Conservation (phyloP, 2,113 vertebrate species). For the Boleophthalmus pectinirostris region DNA sequence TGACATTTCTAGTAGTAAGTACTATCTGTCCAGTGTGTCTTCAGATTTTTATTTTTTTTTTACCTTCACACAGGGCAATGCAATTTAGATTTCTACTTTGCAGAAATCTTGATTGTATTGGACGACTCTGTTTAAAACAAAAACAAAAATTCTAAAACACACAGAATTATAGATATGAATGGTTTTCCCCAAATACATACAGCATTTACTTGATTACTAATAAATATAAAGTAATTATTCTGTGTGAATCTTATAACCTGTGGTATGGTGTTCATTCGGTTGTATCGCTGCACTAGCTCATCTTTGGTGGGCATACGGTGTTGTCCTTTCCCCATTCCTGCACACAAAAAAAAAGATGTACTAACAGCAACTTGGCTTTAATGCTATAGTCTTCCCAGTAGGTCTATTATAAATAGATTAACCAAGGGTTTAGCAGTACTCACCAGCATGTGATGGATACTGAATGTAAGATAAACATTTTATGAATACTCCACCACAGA, state of each 20-base stretch:
- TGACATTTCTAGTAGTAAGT: neutral
- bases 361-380: constrained; percentile 27
- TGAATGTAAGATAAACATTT: neutral
- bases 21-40: neutral
- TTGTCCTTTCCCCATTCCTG: constrained; percentile 99
- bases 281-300: constrained; percentile 96
- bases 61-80: constrained; percentile 99
- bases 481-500: neutral
- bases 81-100: constrained; percentile 99
- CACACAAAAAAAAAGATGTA: constrained; percentile 26
- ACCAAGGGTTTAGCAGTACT: constrained; percentile 13
- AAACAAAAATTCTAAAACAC: neutral
- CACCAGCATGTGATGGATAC: constrained; percentile 12
- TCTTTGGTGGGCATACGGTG: constrained; percentile 99
- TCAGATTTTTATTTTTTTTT: constrained; percentile 22
- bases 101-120: constrained; percentile 96
- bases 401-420: constrained; percentile 8
- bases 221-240: too few relatives aligned
- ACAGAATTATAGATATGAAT: neutral
- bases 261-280: constrained; percentile 98
- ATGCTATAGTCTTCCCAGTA: constrained; percentile 17
- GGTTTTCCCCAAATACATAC: neutral
- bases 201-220: neutral
- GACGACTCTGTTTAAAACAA: constrained; percentile 82
- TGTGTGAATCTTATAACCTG: constrained; percentile 79